phyloP scores from a whole-genome alignment of 2,888 invertebrate species.

The Bombylius discolor region DNA sequence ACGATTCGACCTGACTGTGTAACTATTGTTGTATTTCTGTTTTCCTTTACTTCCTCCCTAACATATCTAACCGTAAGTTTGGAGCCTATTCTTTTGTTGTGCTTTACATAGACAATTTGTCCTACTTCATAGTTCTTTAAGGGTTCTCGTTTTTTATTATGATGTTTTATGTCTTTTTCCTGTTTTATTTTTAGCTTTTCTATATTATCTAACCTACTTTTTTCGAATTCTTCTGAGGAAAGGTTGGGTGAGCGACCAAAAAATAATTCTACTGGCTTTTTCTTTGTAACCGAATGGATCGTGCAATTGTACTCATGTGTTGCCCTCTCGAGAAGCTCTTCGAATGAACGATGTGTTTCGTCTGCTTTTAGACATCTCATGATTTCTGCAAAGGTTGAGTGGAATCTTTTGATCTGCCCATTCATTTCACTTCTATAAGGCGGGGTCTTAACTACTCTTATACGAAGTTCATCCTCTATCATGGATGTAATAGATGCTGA shows the following conservation, averaged over 20 bases:
- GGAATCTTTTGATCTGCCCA: conserved; percentile 13
- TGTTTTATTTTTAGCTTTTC: conserved; percentile 12
- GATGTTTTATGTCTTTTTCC: conserved; percentile 8
- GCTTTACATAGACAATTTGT: conserved; percentile 11
- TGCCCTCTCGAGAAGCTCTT: conserved; percentile 11
- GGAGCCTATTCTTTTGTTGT: conserved; percentile 14
- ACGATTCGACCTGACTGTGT: neutral
- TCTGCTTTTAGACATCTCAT: conserved; percentile 13
- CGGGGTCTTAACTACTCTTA: conserved; percentile 11
- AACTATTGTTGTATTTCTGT: neutral
- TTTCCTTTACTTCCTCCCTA: conserved; percentile 11
- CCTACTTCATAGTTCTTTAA: conserved; percentile 11
- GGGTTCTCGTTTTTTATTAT: conserved; percentile 12
- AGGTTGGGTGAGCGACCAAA: conserved; percentile 9
- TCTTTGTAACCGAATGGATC: conserved; percentile 12
- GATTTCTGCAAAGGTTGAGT: conserved; percentile 14
- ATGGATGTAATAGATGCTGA: conserved; percentile 11
- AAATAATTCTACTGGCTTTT: conserved; percentile 13
- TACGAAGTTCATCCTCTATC: conserved; percentile 11
- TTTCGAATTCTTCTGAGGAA: conserved; percentile 11
- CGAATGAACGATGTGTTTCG: conserved; percentile 5
- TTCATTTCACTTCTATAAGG: conserved; percentile 12
- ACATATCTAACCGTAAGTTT: conserved; percentile 10
- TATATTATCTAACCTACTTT: conserved; percentile 5
- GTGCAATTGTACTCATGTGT: conserved; percentile 13